Base-by-base conservation (phyloP, 2,888 invertebrate species). In the Allacma fusca region DNA sequence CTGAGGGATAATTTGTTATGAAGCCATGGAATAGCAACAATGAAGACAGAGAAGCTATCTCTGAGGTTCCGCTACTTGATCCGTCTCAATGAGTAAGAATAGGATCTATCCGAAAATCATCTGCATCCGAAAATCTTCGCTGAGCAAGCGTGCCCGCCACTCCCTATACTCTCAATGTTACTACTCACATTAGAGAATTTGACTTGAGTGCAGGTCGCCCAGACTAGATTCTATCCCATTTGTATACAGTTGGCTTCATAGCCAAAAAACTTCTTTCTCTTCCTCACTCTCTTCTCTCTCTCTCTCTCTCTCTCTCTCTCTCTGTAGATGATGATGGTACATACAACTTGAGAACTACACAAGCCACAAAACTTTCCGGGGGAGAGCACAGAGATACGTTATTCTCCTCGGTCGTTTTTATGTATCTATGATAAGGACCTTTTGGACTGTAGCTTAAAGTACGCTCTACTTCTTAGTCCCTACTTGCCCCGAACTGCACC, bases 81-180 rank as follows among this genome's bases (percentile, higher is more conserved):
- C 28, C n/a, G 72, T 72, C 72, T 72, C 72, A 72, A 59, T 50
- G 72, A 72, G 59, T n/a, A 64, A 64, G 26, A 12, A 64, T 23
- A 40, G 64, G 24, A 64, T 74, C 73, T 64, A 21, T 40, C 29
- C 19, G 43, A 50, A 34, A 71, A 59, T 72, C 72, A 72, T 72
- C 72, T 72, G 59, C 72, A 72, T 72, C 59, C 59, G 19, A 26
- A 59, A 72, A 72, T 72, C 72, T 72, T 57, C 28, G 72, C 57
- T 44, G 72, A 72, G 72, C 72, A 62, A 59, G 72, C 72, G 72
- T 72, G 59, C 59, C 62, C 65, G 65, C 65, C 65, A 65, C 65
- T 65, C 65, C 65, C 65, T 28, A 65, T 65, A 65, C 28, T 28
- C 65, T 65, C 28, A 28, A 23, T 28, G 12, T 29, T 4, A 28